Conservation (phyloP, 1,140 invertebrate species). For the Aphelinus certus region DNA sequence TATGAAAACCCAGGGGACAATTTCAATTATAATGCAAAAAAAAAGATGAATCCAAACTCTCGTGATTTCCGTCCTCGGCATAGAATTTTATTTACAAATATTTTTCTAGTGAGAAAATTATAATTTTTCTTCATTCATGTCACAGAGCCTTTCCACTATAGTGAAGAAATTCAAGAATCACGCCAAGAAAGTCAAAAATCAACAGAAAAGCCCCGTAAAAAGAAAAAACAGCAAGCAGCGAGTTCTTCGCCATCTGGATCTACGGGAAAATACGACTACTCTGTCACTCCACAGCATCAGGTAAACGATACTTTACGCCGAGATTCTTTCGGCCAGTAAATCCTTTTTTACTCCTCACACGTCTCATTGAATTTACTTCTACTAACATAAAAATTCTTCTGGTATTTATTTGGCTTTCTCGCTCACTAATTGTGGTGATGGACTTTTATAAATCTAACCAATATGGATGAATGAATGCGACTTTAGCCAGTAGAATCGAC, state of each 20-base stretch:
- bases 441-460: slow-evolving; percentile 38
- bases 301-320: slow-evolving; percentile 43
- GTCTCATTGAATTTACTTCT: neutral
- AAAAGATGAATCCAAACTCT: too few relatives aligned
- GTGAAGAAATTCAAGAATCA: slow-evolving; percentile 71
- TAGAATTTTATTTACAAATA: too few relatives aligned
- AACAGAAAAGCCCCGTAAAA: slow-evolving; percentile 57
- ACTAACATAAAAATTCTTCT: slow-evolving; percentile 37
- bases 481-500: slow-evolving; percentile 63
- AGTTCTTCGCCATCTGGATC: slow-evolving; percentile 54
- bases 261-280: slow-evolving; percentile 57
- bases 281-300: slow-evolving; percentile 59
- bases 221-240: slow-evolving; percentile 45
- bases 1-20: too few relatives aligned
- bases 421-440: slow-evolving; percentile 36
- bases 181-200: slow-evolving; percentile 50
- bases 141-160: slow-evolving; percentile 57
- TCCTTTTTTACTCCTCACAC: neutral
- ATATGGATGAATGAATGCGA: slow-evolving; percentile 45
- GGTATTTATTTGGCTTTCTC: slow-evolving; percentile 42
- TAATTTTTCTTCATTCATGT: neutral
- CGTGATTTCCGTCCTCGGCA: too few relatives aligned
- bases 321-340: neutral
- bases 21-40: too few relatives aligned
- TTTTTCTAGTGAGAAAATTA: too few relatives aligned